Evolutionary conservation across 1,140 invertebrate species (phyloP).

Genomic region (Polyergus mexicanus): DNA sequence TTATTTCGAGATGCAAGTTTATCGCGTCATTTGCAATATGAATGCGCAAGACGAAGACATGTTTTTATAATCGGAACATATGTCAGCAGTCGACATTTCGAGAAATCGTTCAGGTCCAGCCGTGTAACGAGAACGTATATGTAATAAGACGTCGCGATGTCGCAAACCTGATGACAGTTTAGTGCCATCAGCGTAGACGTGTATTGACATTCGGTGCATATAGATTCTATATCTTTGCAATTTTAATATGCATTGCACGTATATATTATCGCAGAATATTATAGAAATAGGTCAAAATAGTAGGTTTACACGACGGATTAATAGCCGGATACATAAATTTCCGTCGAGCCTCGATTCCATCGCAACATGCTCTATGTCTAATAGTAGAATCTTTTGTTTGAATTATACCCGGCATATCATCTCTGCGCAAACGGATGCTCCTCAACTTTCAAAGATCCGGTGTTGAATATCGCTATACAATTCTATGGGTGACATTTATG

Average conservation of each 20-base stretch:
- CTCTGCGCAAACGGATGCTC: not conserved
- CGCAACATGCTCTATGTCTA: not conserved
- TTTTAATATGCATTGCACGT: not conserved
- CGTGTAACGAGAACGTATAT: constrained; percentile 44
- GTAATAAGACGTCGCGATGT: constrained; percentile 57
- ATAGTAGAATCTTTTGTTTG: not conserved
- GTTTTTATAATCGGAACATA: constrained; percentile 49
- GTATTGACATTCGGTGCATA: not conserved
- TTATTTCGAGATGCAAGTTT: not conserved
- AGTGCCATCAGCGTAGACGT: not conserved
- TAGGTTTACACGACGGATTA: constrained; percentile 1
- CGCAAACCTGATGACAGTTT: constrained; percentile 27
- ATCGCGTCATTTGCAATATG: constrained; percentile 7
- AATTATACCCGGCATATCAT: not conserved
- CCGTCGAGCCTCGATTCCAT: not conserved
- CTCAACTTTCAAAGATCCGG: constrained; percentile 48
- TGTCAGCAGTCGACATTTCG: constrained; percentile 47
- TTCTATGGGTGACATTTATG: constrained; percentile 50
- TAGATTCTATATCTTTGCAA: not conserved
- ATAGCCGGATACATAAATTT: constrained; percentile 26
- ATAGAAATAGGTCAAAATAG: not conserved
- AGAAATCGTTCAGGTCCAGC: constrained; percentile 18
- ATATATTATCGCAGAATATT: constrained; percentile 1
- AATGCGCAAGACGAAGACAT: constrained; percentile 31
- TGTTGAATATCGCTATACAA: constrained; percentile 33